These are phyloP conservation scores for Microplitis deprimator DNA, from an alignment of 2,888 invertebrate species.

Conservation along the genomic window DNA sequence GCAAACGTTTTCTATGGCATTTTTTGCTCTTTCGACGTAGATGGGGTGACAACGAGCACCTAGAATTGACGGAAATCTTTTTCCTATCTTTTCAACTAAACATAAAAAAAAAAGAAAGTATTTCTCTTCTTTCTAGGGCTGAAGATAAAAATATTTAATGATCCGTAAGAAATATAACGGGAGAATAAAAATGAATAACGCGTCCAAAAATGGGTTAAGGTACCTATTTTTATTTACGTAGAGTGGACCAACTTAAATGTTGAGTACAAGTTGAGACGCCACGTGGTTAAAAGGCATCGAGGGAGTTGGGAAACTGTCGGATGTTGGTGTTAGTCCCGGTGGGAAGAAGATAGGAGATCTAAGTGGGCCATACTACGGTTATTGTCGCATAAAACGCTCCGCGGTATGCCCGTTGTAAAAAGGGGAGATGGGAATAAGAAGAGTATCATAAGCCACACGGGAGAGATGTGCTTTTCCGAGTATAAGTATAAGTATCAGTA, in stretches of 20 bases:
- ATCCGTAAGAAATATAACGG: too few species aligned
- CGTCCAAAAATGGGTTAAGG: neutral
- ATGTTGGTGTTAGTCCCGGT: slow-evolving; percentile 52
- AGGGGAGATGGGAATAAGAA: slow-evolving; percentile 54
- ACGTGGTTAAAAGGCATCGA: slow-evolving; percentile 42
- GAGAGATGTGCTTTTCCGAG: neutral
- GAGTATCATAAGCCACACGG: slow-evolving; percentile 48
- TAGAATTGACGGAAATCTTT: slow-evolving; percentile 39
- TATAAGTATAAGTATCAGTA: slow-evolving; percentile 25
- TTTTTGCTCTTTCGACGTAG: slow-evolving; percentile 59
- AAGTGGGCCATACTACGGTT: slow-evolving; percentile 72
- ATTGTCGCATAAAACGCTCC: slow-evolving; percentile 70
- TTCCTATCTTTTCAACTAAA: neutral
- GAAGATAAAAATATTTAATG: too few species aligned
- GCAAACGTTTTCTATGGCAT: slow-evolving; percentile 66
- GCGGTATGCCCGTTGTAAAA: slow-evolving; percentile 49
- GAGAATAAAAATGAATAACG: neutral
- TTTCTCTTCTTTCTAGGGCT: neutral
- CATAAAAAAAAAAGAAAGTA: neutral
- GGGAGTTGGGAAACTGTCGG: neutral
- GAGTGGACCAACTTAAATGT: neutral
- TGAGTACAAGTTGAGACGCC: neutral
- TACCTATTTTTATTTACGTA: neutral
- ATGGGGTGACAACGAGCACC: slow-evolving; percentile 70
- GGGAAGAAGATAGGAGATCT: slow-evolving; percentile 69